A percentile compares a stretch with the other conserved stretches of the same genome.
These are phyloP conservation scores for Beris morrisii DNA, from an alignment of 2,888 invertebrate species.

Conservation along the genomic window DNA sequence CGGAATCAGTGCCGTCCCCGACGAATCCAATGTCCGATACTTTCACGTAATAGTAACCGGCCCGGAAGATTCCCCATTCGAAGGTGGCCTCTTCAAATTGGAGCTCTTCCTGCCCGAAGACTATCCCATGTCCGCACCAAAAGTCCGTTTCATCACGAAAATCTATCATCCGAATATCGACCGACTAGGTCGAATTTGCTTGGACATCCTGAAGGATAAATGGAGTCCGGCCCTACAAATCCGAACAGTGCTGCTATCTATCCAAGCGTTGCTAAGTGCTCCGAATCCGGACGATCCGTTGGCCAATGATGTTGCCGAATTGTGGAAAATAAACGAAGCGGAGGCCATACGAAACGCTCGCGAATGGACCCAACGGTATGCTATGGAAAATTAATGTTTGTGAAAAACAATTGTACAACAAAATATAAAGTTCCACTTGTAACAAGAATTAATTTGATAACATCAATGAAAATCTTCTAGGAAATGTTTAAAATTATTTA, in stretches of 20 bases:
- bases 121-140: conserved; percentile 99
- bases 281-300: conserved; percentile 98
- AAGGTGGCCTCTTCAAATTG: conserved; percentile 94
- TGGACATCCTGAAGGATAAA: conserved; percentile 95
- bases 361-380: conserved; percentile 90
- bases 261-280: conserved; percentile 94
- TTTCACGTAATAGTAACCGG: conserved; percentile 95
- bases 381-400: conserved; percentile 65
- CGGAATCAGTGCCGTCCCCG: conserved; percentile 92
- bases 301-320: conserved; percentile 95
- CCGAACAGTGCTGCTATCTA: conserved; percentile 93
- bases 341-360: conserved; percentile 92
- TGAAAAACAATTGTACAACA: background rate
- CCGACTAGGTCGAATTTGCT: conserved; percentile 95
- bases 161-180: conserved; percentile 99
- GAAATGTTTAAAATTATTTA: too few relatives aligned
- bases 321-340: conserved; percentile 96
- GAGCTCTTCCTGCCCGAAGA: conserved; percentile 98
- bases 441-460: too few relatives aligned
- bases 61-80: conserved; percentile 93
- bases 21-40: conserved; percentile 92
- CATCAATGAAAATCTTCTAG: too few relatives aligned
- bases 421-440: too few relatives aligned
- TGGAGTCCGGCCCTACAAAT: conserved; percentile 99
- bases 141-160: conserved; percentile 98